These are phyloP conservation scores for Poeciliopsis paucimaculata DNA, from an alignment of 2,797 vertebrate genomes.

Conservation along the genomic window DNA sequence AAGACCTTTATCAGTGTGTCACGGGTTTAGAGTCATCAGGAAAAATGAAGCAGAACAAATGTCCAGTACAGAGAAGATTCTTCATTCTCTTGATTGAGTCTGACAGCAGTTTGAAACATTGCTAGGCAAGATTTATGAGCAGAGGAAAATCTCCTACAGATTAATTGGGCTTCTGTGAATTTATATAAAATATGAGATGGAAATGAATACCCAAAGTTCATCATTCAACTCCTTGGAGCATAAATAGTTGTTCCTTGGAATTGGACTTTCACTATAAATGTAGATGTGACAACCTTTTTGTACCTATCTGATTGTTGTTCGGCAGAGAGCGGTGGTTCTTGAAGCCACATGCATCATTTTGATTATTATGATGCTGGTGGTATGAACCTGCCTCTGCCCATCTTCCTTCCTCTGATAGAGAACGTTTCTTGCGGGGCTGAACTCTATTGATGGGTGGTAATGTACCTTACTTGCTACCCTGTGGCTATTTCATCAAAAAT, in stretches of 20 bases:
- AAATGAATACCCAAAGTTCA: constrained; percentile 56
- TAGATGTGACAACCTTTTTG: constrained; percentile 65
- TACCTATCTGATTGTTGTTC: constrained; percentile 61
- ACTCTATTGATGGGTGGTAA: constrained; percentile 50
- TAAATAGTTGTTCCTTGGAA: constrained; percentile 68
- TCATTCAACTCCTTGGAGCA: constrained; percentile 66
- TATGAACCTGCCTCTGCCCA: constrained; percentile 5
- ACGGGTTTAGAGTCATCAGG: neutral
- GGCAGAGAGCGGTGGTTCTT: constrained; percentile 30
- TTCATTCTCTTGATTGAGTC: neutral
- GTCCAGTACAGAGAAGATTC: neutral
- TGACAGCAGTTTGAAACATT: neutral
- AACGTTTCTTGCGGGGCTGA: constrained; percentile 16
- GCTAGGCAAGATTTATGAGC: constrained; percentile 15
- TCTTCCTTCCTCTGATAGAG: constrained; percentile 29
- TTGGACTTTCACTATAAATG: constrained; percentile 76
- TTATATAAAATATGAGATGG: constrained; percentile 41
- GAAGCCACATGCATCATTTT: constrained; percentile 26
- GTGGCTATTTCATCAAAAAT: constrained; percentile 44
- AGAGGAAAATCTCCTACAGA: constrained; percentile 32
- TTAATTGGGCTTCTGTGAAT: constrained; percentile 35
- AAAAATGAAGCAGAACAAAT: neutral
- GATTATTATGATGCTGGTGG: constrained; percentile 28
- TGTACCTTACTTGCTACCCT: constrained; percentile 53
- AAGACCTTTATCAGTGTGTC: neutral